A percentile compares a stretch with the other conserved stretches of the same genome.
Conservation (phyloP, 92 coral and sea anemone species). For the Epizoanthus scotinus region DNA sequence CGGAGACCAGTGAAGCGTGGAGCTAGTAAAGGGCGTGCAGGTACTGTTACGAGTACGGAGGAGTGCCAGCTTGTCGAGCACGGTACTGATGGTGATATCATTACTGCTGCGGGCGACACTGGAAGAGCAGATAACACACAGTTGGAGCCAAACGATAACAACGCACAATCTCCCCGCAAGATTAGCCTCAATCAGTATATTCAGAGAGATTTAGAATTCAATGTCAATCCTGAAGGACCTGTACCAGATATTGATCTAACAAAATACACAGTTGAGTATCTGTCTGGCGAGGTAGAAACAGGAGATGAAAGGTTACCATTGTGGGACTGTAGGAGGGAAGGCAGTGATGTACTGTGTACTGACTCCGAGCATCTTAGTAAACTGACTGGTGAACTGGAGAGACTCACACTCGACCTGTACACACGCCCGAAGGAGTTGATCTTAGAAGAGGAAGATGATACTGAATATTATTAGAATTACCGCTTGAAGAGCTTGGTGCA, state of each 20-base stretch:
- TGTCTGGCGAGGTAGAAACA: neutral
- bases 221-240: neutral
- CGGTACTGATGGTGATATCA: neutral
- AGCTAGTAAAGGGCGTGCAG: neutral
- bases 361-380: conserved; percentile 19
- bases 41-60: conserved; percentile 1
- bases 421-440: conserved; percentile 13
- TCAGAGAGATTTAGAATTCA: conserved; percentile 20
- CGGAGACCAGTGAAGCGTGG: conserved; percentile 45
- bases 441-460: conserved; percentile 16
- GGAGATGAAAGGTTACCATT: neutral
- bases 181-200: conserved; percentile 5
- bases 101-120: neutral
- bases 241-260: conserved; percentile 24
- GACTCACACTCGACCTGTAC: conserved; percentile 20
- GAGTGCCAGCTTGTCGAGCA: neutral
- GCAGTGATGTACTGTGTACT: neutral
- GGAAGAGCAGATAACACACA: neutral
- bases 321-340: neutral
- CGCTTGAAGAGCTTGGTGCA: no score
- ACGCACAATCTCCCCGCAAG: neutral
- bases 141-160: neutral
- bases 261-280: conserved; percentile 8
- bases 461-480: conserved; percentile 22
- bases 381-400: conserved; percentile 16